A percentile compares a stretch with the other conserved stretches of the same genome.
Evolutionary conservation across 2,113 vertebrate species (phyloP).

Genomic region (Natator depressus): DNA sequence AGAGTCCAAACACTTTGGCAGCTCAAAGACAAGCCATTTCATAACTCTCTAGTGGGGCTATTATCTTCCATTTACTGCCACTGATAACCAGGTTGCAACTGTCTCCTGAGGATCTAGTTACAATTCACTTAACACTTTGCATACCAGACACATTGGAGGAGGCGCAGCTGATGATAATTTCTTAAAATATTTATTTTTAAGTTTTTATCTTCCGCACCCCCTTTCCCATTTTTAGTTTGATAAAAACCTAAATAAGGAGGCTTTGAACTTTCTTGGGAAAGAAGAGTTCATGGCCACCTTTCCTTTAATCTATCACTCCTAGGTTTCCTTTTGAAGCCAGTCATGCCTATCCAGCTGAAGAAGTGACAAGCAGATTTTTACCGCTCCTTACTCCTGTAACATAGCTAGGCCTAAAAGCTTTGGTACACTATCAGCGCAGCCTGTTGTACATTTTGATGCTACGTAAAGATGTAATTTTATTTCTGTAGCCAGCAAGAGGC

Average conservation of each 20-base stretch:
- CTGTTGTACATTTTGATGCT: conserved; percentile 38
- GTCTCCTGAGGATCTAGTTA: conserved; percentile 83
- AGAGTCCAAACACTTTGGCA: conserved; percentile 93
- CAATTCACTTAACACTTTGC: conserved; percentile 84
- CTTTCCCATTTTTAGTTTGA: conserved; percentile 40
- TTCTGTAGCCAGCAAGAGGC: conserved; percentile 13
- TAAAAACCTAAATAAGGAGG: conserved; percentile 65
- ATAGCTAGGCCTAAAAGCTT: conserved; percentile 50
- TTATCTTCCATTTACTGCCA: conserved; percentile 91
- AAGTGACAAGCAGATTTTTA: conserved; percentile 59
- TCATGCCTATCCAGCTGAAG: conserved; percentile 35
- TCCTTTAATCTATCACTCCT: conserved; percentile 70
- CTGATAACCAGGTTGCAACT: conserved; percentile 88
- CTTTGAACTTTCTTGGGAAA: conserved; percentile 71
- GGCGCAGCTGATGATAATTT: conserved; percentile 60
- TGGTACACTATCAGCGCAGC: conserved; percentile 4
- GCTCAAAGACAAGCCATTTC: conserved; percentile 92
- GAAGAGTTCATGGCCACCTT: conserved; percentile 62
- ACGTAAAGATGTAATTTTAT: conserved; percentile 33
- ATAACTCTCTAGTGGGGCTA: conserved; percentile 86
- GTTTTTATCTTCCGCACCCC: conserved; percentile 74
- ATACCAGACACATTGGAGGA: conserved; percentile 70
- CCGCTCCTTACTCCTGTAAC: conserved; percentile 32
- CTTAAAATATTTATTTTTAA: conserved; percentile 76
- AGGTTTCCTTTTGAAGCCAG: conserved; percentile 69